phyloP scores from a whole-genome alignment of 1,140 invertebrate species.

The Hyposmocoma kahamanoa region DNA sequence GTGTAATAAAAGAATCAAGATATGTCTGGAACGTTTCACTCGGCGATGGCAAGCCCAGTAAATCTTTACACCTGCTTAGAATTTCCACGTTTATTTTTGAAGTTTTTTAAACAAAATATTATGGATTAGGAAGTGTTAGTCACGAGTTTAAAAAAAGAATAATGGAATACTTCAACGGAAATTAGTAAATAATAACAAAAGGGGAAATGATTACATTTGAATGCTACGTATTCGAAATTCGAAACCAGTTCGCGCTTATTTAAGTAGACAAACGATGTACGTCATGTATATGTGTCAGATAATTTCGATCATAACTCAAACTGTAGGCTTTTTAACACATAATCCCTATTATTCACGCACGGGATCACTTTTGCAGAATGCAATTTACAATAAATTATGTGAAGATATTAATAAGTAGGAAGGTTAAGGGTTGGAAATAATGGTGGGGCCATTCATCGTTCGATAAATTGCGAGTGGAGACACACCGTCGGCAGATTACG shows the following conservation, averaged over 20 bases:
- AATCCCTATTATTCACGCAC: constrained; percentile 35
- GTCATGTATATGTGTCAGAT: too few relatives aligned
- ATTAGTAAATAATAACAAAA: too few relatives aligned
- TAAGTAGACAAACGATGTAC: too few relatives aligned
- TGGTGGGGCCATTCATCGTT: constrained; percentile 60
- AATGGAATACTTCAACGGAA: too few relatives aligned
- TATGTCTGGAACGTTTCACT: constrained; percentile 45
- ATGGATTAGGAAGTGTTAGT: too few relatives aligned
- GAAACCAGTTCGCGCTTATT: too few relatives aligned
- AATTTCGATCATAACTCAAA: not conserved
- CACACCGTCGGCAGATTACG: constrained; percentile 67
- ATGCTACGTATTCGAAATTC: too few relatives aligned
- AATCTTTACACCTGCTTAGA: constrained; percentile 35
- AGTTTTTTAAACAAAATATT: constrained; percentile 21
- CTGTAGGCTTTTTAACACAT: not conserved
- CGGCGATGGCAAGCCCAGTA: constrained; percentile 38
- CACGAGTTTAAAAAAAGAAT: too few relatives aligned
- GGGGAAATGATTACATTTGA: too few relatives aligned
- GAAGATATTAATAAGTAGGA: constrained; percentile 66
- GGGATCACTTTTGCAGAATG: constrained; percentile 51
- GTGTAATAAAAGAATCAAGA: not conserved
- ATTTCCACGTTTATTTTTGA: constrained; percentile 25
- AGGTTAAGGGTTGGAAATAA: constrained; percentile 69
- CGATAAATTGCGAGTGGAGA: constrained; percentile 69
- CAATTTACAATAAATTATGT: constrained; percentile 73